Percentiles rank a stretch among this genome's conserved stretches.
phyloP scores from a whole-genome alignment of 2,888 invertebrate species.

The Euplagia quadripunctaria region DNA sequence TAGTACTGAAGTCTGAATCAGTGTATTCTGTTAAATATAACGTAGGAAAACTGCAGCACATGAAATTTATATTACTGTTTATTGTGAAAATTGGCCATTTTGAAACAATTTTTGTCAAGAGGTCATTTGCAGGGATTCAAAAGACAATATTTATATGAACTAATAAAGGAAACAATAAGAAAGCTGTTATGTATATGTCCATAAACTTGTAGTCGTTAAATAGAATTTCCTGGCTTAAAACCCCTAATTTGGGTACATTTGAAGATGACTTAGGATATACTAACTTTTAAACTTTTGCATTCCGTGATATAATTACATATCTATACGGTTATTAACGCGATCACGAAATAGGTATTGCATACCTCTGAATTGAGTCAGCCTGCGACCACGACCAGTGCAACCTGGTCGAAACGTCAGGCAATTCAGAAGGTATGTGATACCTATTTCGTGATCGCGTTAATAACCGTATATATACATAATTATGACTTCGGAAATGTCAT shows the following conservation, averaged over 20 bases:
- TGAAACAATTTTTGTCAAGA: neutral
- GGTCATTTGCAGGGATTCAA: neutral
- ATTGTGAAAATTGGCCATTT: neutral
- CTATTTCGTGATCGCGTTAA: no score
- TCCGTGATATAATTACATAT: no score
- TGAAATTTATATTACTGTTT: neutral
- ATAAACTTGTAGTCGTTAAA: neutral
- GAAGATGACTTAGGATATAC: neutral
- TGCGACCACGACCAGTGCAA: no score
- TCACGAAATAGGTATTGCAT: no score
- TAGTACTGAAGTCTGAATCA: constrained; percentile 93
- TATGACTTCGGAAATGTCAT: neutral
- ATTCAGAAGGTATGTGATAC: no score
- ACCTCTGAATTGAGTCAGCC: no score
- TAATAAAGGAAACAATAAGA: neutral
- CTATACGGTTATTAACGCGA: no score
- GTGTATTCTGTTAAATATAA: constrained; percentile 1
- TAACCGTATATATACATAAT: no score
- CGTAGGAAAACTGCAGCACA: neutral
- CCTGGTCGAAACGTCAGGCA: no score
- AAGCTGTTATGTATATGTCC: neutral
- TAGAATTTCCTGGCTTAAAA: neutral
- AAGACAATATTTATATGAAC: neutral
- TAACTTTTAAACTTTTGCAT: no score
- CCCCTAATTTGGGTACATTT: neutral